These are phyloP conservation scores for Cygnus olor DNA, from an alignment of 2,797 vertebrate genomes.

Conservation along the genomic window DNA sequence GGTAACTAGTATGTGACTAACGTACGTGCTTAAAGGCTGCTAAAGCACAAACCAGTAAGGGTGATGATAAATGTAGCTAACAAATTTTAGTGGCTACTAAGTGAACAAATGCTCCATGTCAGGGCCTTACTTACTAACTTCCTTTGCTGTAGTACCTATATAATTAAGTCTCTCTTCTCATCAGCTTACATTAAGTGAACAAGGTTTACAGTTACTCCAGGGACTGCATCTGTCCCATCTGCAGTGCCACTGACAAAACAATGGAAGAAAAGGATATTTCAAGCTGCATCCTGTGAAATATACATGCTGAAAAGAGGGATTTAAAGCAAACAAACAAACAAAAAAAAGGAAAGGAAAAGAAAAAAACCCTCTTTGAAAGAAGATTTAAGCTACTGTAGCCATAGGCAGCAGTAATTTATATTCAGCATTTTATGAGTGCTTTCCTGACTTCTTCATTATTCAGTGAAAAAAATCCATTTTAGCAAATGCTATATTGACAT, in stretches of 20 bases:
- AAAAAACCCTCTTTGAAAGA: slow-evolving; percentile 4
- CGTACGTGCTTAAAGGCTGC: neutral
- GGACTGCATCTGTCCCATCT: neutral
- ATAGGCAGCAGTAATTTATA: slow-evolving; percentile 52
- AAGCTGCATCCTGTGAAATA: neutral
- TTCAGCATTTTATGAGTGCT: slow-evolving; percentile 44
- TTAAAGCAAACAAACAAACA: neutral
- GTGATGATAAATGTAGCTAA: neutral
- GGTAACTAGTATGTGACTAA: neutral
- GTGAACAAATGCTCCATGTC: neutral
- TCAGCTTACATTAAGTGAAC: neutral
- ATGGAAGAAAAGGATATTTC: neutral
- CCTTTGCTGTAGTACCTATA: neutral
- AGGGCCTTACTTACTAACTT: neutral
- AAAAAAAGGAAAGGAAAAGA: neutral
- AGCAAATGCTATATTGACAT: slow-evolving; percentile 2
- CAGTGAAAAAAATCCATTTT: slow-evolving; percentile 54
- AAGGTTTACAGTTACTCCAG: neutral
- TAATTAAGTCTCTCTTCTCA: neutral
- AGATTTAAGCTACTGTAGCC: slow-evolving; percentile 28
- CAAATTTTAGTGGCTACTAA: neutral
- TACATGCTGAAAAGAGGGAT: neutral
- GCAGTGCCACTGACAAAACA: neutral
- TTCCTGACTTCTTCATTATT: slow-evolving; percentile 65
- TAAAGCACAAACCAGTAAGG: neutral